These are phyloP conservation scores for Congeria kusceri DNA, from an alignment of 2,888 invertebrate genomes.

Conservation along the genomic window DNA sequence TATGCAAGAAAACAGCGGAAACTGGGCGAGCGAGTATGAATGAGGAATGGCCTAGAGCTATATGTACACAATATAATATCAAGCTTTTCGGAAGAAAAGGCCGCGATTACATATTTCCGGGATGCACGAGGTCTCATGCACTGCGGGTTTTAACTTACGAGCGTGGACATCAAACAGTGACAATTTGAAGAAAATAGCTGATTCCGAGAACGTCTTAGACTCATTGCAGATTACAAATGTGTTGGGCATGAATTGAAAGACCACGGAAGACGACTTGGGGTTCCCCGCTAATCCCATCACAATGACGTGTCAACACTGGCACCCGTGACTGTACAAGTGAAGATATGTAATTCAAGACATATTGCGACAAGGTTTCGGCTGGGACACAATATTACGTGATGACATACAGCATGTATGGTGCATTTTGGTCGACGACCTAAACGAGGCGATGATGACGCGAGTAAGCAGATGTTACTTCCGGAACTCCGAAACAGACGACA, in stretches of 20 bases:
- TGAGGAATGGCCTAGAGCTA: no score
- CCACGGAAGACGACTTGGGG: neutral
- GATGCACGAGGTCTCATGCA: slow-evolving; percentile 16
- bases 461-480: slow-evolving; percentile 9
- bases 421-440: neutral
- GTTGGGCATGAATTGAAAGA: slow-evolving; percentile 7
- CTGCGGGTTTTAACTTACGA: slow-evolving; percentile 49
- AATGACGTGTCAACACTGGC: neutral
- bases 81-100: slow-evolving; percentile 17
- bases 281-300: neutral
- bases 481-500: slow-evolving; percentile 8
- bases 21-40: no score
- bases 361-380: slow-evolving; percentile 15
- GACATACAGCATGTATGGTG: slow-evolving; percentile 10
- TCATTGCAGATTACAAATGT: slow-evolving; percentile 2
- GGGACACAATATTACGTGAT: slow-evolving; percentile 30
- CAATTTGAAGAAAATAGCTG: slow-evolving; percentile 1
- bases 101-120: slow-evolving; percentile 14
- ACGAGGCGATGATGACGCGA: neutral
- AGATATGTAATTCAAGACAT: slow-evolving; percentile 35
- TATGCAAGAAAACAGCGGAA: no score
- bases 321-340: no score
- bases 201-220: neutral
- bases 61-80: no score
- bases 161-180: slow-evolving; percentile 42